Evolutionary conservation across 2,888 invertebrate species (phyloP), one percentile per base, ranked within the genome.

Genomic region (Flexamia atlantica): DNA sequence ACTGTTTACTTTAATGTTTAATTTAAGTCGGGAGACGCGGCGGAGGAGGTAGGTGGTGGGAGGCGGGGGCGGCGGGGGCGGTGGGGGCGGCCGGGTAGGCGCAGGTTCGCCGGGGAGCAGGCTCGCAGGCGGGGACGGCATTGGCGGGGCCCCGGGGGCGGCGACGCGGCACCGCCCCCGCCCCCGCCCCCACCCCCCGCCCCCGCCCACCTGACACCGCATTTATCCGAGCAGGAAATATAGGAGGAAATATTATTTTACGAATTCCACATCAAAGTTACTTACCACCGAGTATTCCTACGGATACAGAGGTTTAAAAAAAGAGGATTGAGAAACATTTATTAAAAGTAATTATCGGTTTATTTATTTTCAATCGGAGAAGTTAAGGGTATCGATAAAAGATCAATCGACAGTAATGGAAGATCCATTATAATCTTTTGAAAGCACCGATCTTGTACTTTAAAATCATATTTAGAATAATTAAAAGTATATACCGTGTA

Each of bases 1-100:
- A 76, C 40, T 76, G 40, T 76, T 76, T 46, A 76, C 23, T 76
- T 46, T 17, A 76, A 50, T 50, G 76, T 76, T 76, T 76, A 76
- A 76, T 50, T 76, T 76, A 42, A 76, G 76, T 46, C 25, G 1
- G 4, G 30, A 32, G n/a, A 30, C 12, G 30, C 4, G 30, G 30
- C 1, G n/a, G 68, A 30, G 30, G 68, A 30, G 32, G 68, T 17
- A 17, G 7, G 32, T 5, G 32, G 68, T 14, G n/a, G 68, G 17
- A 7, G 40, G 17, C 36, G 70, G 20, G 68, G 14, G 68, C 10
- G 20, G 70, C 9, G 40, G 70, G 17, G 30, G 30, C 30, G 68
- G 32, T 30, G 17, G 68, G 10, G 30, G 36, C n/a, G 68, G 25
- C 2, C 10, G 64, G 28, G n/a, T 30, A 32, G 68, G 72, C 23